phyloP scores from a whole-genome alignment of 1,140 invertebrate species.

The Papilio helenus region DNA sequence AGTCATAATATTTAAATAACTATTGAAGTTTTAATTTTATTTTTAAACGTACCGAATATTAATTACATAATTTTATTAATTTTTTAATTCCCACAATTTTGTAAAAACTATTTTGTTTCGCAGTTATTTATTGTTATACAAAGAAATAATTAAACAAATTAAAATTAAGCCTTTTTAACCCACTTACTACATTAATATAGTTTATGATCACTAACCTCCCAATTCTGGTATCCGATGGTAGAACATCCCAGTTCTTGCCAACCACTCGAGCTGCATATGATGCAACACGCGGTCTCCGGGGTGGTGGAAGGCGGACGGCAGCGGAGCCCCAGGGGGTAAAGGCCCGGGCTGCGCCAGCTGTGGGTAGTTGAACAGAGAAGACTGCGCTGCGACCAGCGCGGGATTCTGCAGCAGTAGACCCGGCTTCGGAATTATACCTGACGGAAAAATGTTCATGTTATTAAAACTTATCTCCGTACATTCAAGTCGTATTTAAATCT shows the following conservation, averaged over 20 bases:
- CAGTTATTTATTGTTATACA: too few relatives aligned
- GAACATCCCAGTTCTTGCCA: constrained; percentile 92
- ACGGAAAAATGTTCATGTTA: constrained; percentile 11
- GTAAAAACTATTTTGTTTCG: too few relatives aligned
- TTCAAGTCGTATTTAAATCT: too few relatives aligned
- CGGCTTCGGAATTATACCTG: constrained; percentile 80
- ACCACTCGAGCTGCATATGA: constrained; percentile 92
- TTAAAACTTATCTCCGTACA: not conserved
- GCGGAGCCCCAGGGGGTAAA: constrained; percentile 53
- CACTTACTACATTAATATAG: not conserved
- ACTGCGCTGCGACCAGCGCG: constrained; percentile 70
- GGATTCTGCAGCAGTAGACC: constrained; percentile 75
- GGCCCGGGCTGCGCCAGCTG: constrained; percentile 54
- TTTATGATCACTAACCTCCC: constrained; percentile 77
- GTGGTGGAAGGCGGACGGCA: constrained; percentile 77
- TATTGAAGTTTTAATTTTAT: too few relatives aligned
- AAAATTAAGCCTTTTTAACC: too few relatives aligned
- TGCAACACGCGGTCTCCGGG: constrained; percentile 84
- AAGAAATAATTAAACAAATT: too few relatives aligned
- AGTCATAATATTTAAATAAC: not conserved
- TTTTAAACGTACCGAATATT: too few relatives aligned
- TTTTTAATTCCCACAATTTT: too few relatives aligned
- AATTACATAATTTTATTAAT: too few relatives aligned
- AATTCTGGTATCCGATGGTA: constrained; percentile 91
- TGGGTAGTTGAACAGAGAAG: constrained; percentile 73